Evolutionary conservation across 2,797 vertebrate species (phyloP).

Genomic region (Staurois parvus): DNA sequence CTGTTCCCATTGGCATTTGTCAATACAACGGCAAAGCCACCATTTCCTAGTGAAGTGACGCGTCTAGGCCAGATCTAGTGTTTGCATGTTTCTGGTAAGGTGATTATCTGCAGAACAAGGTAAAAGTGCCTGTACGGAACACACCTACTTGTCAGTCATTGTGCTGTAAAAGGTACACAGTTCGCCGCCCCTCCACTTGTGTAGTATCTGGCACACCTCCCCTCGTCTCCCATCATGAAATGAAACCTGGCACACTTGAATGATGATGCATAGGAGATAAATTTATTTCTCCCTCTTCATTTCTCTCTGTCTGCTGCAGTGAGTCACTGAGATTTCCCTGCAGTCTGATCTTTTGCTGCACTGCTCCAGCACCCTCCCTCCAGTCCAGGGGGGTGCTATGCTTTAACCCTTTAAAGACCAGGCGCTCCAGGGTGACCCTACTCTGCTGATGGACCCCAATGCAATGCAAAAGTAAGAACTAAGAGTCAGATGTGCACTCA

Average conservation of each 20-base stretch:
- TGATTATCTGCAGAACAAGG: neutral
- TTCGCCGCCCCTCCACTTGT: neutral
- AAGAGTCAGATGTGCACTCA: constrained; percentile 61
- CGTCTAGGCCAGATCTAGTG: too few species aligned
- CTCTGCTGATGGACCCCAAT: neutral
- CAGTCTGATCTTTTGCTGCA: neutral
- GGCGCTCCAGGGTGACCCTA: neutral
- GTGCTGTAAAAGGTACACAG: neutral
- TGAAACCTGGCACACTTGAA: neutral
- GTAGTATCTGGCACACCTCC: neutral
- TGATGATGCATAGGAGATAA: neutral
- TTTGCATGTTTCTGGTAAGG: neutral
- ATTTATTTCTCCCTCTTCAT: neutral
- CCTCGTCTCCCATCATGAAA: neutral
- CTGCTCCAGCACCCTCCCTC: neutral
- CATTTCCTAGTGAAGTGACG: neutral
- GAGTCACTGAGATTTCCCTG: constrained; percentile 10
- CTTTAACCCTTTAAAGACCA: neutral
- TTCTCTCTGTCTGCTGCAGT: constrained; percentile 32
- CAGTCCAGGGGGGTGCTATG: neutral
- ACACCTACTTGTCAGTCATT: neutral
- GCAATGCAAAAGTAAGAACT: neutral
- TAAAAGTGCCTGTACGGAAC: neutral
- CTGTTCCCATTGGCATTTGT: neutral
- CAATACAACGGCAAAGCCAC: neutral